A percentile compares a stretch with the other conserved stretches of the same genome.
Evolutionary conservation across 2,113 vertebrate genomes (phyloP).

Genomic region (Sinocyclocheilus maitianheensis): DNA sequence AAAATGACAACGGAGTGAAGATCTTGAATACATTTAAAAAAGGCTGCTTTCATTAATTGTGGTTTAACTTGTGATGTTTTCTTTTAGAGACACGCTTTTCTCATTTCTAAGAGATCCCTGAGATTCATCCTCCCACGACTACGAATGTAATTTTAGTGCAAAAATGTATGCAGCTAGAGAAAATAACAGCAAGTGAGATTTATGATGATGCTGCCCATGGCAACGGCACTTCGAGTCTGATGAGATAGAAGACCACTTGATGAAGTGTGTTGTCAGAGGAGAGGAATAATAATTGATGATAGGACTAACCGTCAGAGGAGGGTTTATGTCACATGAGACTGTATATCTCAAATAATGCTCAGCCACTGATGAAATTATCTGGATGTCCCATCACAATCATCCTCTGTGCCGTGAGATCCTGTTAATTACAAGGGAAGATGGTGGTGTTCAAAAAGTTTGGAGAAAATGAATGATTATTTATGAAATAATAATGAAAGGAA

Average conservation of each 20-base stretch:
- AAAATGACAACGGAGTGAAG: background rate
- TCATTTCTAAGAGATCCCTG: background rate
- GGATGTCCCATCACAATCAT: background rate
- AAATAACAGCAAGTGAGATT: background rate
- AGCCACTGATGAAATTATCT: background rate
- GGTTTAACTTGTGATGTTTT: background rate
- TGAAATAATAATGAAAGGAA: background rate
- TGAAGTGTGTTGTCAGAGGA: constrained; percentile 42
- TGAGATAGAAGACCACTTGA: constrained; percentile 48
- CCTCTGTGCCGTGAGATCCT: background rate
- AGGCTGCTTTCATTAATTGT: background rate
- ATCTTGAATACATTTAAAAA: background rate
- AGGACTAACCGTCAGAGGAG: background rate
- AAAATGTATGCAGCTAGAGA: constrained; percentile 11
- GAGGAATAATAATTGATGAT: constrained; percentile 39
- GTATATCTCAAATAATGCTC: constrained; percentile 9
- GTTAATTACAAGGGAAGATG: background rate
- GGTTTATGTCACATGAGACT: background rate
- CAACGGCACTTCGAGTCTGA: constrained; percentile 43
- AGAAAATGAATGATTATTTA: background rate
- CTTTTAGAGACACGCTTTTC: background rate
- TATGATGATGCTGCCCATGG: constrained; percentile 18
- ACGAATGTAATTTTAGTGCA: background rate
- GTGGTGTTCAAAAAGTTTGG: background rate
- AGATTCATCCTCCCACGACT: constrained; percentile 22